These are phyloP conservation scores for Panopea generosa DNA, from an alignment of 2,888 invertebrate species.

Conservation along the genomic window DNA sequence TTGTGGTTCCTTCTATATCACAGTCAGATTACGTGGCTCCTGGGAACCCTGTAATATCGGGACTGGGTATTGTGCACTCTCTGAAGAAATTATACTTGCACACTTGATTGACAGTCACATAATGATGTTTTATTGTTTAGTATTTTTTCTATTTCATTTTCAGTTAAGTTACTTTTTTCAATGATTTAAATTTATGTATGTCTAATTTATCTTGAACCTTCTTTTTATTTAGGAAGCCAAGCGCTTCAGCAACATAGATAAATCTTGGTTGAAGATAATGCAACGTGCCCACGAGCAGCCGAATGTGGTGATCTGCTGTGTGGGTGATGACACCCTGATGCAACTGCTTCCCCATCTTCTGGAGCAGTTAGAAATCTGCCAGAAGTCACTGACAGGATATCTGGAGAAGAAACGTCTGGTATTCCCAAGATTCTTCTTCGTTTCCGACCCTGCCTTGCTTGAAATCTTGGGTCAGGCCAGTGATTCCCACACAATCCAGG, in stretches of 20 bases:
- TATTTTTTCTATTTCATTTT: no score
- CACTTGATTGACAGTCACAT: no score
- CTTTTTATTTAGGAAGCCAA: constrained; percentile 83
- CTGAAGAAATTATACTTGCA: no score
- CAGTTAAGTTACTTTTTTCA: no score
- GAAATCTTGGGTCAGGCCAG: constrained; percentile 86
- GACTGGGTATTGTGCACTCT: no score
- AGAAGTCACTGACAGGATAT: constrained; percentile 96
- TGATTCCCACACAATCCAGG: constrained; percentile 86
- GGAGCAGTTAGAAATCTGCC: constrained; percentile 98
- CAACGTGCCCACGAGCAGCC: constrained; percentile 98
- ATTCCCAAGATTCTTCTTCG: constrained; percentile 85
- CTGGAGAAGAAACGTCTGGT: constrained; percentile 85
- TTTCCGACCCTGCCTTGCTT: constrained; percentile 85
- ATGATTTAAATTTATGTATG: no score
- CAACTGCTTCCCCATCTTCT: constrained; percentile 97
- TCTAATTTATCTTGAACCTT: no score
- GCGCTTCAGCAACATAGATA: constrained; percentile 96
- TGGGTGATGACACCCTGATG: constrained; percentile 96
- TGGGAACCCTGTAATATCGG: no score
- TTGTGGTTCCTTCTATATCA: no score
- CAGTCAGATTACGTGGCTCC: no score
- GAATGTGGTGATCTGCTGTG: constrained; percentile 97
- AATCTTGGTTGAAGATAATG: constrained; percentile 98
- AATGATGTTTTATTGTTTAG: no score